These are phyloP conservation scores for Probaryconus sp. DNA, from an alignment of 1,140 invertebrate genomes.

Conservation along the genomic window DNA sequence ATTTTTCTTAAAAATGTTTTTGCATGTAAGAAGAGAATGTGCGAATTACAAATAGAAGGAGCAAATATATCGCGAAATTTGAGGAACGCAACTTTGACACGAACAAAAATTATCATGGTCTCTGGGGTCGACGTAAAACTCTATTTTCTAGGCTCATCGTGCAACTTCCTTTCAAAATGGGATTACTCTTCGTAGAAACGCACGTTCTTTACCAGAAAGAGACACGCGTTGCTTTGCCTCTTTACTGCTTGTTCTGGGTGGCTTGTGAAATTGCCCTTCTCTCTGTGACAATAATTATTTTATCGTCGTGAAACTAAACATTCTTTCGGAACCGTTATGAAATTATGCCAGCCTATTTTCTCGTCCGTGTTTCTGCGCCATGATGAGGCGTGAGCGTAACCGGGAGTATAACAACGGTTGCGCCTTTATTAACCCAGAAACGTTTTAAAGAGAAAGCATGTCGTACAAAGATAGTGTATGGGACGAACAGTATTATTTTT, in stretches of 20 bases:
- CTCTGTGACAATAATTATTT: constrained; percentile 37
- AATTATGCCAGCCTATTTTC: constrained; percentile 8
- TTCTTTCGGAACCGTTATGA: constrained; percentile 5
- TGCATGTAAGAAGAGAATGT: constrained; percentile 5
- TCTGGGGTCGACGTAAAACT: constrained; percentile 48
- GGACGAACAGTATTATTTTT: too few species aligned
- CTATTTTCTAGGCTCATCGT: constrained; percentile 45
- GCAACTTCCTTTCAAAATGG: constrained; percentile 43
- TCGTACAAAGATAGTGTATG: too few species aligned
- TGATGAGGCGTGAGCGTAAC: background rate
- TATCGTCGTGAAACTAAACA: constrained; percentile 32
- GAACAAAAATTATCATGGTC: constrained; percentile 49
- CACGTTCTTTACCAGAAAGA: constrained; percentile 25
- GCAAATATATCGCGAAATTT: too few species aligned
- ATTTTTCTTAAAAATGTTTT: too few species aligned
- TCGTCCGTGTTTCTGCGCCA: background rate
- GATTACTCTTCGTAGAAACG: constrained; percentile 38
- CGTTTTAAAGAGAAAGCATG: too few species aligned
- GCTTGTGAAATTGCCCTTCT: constrained; percentile 31
- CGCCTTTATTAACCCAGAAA: too few species aligned
- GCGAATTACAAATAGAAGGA: constrained; percentile 9
- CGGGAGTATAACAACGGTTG: too few species aligned
- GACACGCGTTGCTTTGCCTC: constrained; percentile 1
- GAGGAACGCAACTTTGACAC: constrained; percentile 34
- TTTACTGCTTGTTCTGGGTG: constrained; percentile 12